Evolutionary conservation across 2,797 vertebrate species (phyloP).

Genomic region (Chrysocyon brachyurus): DNA sequence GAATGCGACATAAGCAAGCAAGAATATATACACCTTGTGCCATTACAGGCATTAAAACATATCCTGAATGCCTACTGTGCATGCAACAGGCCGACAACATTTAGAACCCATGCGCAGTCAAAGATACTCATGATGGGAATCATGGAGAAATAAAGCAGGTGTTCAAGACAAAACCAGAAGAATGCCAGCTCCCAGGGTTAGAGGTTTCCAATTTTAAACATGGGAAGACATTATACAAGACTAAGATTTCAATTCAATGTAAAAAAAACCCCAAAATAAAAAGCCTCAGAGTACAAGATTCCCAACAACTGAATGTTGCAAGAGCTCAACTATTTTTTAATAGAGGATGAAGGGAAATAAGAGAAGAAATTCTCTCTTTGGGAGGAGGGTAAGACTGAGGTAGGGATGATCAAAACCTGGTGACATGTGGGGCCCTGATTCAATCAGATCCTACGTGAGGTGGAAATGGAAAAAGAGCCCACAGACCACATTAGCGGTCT

Average conservation of each 20-base stretch:
- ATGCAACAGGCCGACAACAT: not conserved
- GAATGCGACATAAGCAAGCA: slow-evolving; percentile 18
- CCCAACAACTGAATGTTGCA: not conserved
- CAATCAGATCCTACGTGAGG: not conserved
- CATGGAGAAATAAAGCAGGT: not conserved
- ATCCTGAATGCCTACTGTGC: not conserved
- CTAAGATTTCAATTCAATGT: not conserved
- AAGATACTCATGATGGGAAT: not conserved
- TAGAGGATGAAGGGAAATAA: not conserved
- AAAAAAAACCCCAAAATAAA: not conserved
- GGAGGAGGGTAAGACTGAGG: not conserved
- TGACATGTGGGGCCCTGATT: not conserved
- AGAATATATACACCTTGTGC: not conserved
- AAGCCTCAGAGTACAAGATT: not conserved
- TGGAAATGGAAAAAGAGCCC: not conserved
- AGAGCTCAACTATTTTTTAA: not conserved
- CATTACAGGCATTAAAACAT: not conserved
- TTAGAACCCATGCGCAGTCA: not conserved
- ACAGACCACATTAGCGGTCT: rapidly evolving
- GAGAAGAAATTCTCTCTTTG: not conserved
- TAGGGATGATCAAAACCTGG: not conserved
- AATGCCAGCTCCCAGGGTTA: not conserved
- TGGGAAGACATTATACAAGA: slow-evolving; percentile 16
- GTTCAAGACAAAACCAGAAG: not conserved
- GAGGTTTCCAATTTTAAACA: not conserved